Percentiles rank a stretch among this genome's conserved stretches.
Conservation (phyloP, 2,113 vertebrate species). For the Panthera tigris region DNA sequence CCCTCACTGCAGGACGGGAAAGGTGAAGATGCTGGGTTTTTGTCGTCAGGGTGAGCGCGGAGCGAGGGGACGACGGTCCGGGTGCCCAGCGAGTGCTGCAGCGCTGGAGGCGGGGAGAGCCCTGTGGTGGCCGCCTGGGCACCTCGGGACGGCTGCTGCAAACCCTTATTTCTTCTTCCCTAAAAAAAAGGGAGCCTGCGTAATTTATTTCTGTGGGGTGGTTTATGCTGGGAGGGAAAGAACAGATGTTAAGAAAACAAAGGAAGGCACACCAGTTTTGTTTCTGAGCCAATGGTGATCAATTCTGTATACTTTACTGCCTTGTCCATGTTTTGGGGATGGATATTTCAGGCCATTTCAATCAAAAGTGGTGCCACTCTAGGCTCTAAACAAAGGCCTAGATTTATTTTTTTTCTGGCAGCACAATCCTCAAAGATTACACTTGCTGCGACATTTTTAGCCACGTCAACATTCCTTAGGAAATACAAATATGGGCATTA, state of each 20-base stretch:
- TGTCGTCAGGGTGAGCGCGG: rapidly evolving
- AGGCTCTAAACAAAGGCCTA: slow-evolving; percentile 82
- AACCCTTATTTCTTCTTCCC: background rate
- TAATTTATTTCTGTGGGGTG: slow-evolving; percentile 62
- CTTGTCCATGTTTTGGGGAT: slow-evolving; percentile 73
- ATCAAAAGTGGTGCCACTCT: slow-evolving; percentile 83
- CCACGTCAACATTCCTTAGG: slow-evolving; percentile 85
- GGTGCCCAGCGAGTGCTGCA: rapidly evolving
- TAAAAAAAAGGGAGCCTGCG: background rate
- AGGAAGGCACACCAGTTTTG: slow-evolving; percentile 76
- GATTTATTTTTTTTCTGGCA: slow-evolving; percentile 85
- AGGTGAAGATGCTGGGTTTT: background rate
- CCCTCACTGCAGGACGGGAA: background rate
- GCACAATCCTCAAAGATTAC: slow-evolving; percentile 85
- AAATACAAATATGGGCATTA: slow-evolving; percentile 85
- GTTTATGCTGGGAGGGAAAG: slow-evolving; percentile 69
- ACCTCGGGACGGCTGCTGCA: background rate
- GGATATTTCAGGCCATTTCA: slow-evolving; percentile 83
- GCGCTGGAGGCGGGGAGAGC: rapidly evolving
- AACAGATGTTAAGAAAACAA: slow-evolving; percentile 82
- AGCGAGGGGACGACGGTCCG: background rate
- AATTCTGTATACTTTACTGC: slow-evolving; percentile 79
- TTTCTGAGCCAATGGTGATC: slow-evolving; percentile 78
- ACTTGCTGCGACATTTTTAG: slow-evolving; percentile 85
- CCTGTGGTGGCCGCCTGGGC: no score